phyloP scores from a whole-genome alignment of 2,888 invertebrate genomes.

The Melinaea menophilus region DNA sequence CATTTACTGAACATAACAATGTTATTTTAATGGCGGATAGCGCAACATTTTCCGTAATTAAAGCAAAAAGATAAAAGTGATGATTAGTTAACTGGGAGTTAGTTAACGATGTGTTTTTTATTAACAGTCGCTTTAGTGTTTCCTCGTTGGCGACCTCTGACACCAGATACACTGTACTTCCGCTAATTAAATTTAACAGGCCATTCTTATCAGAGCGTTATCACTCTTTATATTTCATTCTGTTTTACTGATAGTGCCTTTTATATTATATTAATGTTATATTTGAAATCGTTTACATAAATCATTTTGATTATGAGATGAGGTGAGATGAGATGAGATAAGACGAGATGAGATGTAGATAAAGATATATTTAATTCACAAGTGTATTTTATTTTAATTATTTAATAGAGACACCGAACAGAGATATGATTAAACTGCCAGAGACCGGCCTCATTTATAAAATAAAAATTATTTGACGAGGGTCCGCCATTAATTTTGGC shows the following conservation, averaged over 20 bases:
- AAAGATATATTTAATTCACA: no score
- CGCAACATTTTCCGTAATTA: constrained; percentile 61
- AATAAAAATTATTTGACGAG: constrained; percentile 77
- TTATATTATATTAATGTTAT: no score
- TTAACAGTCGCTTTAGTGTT: constrained; percentile 41
- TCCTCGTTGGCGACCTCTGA: constrained; percentile 69
- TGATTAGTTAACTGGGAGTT: constrained; percentile 51
- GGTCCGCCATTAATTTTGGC: constrained; percentile 74
- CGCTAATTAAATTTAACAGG: constrained; percentile 52
- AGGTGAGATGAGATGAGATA: no score
- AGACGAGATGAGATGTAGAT: no score
- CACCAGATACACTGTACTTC: constrained; percentile 59
- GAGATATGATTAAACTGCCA: constrained; percentile 77
- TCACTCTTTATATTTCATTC: constrained; percentile 1
- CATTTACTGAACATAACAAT: no score
- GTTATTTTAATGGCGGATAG: constrained; percentile 26
- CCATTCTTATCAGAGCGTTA: constrained; percentile 31
- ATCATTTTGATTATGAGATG: no score
- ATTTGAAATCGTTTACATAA: no score
- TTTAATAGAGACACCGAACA: constrained; percentile 35
- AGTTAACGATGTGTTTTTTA: constrained; percentile 51
- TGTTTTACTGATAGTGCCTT: not conserved
- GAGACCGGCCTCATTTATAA: constrained; percentile 67
- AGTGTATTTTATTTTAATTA: no score
- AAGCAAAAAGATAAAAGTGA: constrained; percentile 58